Base-by-base conservation (phyloP, 2,113 vertebrate genomes). In the Leptobrachium leishanense region DNA sequence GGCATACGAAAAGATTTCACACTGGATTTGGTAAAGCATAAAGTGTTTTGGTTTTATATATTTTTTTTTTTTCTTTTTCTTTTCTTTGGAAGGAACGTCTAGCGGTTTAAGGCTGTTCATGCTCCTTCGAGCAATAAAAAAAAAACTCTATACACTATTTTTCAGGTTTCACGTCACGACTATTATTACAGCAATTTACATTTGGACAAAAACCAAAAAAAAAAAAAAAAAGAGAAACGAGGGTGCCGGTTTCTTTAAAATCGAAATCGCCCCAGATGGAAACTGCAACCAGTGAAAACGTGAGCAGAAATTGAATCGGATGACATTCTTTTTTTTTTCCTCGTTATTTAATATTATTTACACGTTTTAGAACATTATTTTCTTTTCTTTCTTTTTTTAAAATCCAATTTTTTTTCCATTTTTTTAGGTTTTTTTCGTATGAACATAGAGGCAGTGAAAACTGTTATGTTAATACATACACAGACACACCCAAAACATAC, bases 401-500 rank as follows among this genome's bases (percentile, higher is more conserved):
- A 31, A 31, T 31, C 20, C 20, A 43, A 9, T 76, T 76, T 76
- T 76, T 76, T 76, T 68, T 67, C 2, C 70, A 44, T 65, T 53
- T 50, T n/a, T 70, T 85, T 83, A 82, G 80, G 76, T 85, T 82
- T 84, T 90, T 88, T 87, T 88, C 91, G 88, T 89, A 92, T 90
- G 91, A 93, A 95, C 95, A 94, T 93, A 92, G 95, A 96, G 97
- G 96, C 95, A 94, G 94, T 96, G 96, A 94, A 91, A 96, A 97
- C 93, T 90, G 93, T 96, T 94, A 95, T 94, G 92, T 92, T 89
- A 92, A 92, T 94, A 94, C 97, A 93, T 93, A 97, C 93, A 95
- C 84, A 87, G 89, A 97, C 94, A 96, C 95, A 97, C 94, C 91
- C 92, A 94, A 96, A 98, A 96, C 97, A 92, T 99, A 99, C 95